Percentiles rank a stretch among this genome's conserved stretches.
phyloP scores from a whole-genome alignment of 1,140 invertebrate species.

The Drosophila pallidifrons region DNA sequence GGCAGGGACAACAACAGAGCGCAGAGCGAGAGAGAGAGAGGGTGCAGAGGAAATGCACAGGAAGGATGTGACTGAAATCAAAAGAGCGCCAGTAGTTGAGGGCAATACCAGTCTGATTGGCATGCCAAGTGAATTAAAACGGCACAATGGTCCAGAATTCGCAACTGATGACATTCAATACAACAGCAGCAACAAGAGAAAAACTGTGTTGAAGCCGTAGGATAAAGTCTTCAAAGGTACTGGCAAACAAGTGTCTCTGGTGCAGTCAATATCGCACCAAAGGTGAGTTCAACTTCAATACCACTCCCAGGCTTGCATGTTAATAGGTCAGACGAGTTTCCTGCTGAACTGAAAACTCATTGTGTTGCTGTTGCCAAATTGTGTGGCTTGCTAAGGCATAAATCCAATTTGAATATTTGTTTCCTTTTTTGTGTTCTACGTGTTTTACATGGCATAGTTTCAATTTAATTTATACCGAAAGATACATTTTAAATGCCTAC shows the following conservation, averaged over 20 bases:
- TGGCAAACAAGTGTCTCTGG: constrained; percentile 37
- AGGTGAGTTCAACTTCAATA: constrained; percentile 2
- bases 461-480: not conserved
- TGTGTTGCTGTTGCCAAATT: not conserved
- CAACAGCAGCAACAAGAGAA: not conserved
- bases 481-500: not conserved
- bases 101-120: constrained; percentile 36
- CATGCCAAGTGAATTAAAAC: constrained; percentile 45
- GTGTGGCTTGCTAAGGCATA: not conserved
- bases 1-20: not conserved
- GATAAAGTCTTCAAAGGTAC: constrained; percentile 20
- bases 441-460: not conserved
- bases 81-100: constrained; percentile 1
- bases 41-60: not conserved
- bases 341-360: not conserved
- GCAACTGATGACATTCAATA: not conserved
- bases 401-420: constrained; percentile 1
- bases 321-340: constrained; percentile 16
- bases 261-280: constrained; percentile 11
- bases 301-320: constrained; percentile 1
- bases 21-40: not conserved
- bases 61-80: constrained; percentile 21
- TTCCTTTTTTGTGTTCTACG: not conserved
- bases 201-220: constrained; percentile 1
- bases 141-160: constrained; percentile 8